phyloP scores from a whole-genome alignment of 2,888 invertebrate species.

The Sarcophaga rosellei region DNA sequence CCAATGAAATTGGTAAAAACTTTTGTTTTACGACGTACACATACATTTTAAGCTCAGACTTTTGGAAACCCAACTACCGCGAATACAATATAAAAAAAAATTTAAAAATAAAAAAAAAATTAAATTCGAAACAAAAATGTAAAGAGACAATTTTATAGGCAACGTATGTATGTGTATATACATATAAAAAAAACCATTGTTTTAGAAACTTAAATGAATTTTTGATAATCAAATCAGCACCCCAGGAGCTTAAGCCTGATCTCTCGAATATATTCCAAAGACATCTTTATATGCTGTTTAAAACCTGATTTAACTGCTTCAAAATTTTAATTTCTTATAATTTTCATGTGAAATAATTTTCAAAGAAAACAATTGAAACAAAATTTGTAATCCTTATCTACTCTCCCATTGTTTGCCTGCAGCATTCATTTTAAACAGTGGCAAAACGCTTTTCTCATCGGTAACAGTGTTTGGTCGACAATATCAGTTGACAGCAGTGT shows the following conservation, averaged over 20 bases:
- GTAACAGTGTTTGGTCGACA: constrained; percentile 5
- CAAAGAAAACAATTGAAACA: too few relatives aligned
- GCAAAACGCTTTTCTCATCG: constrained; percentile 36
- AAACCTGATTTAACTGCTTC: too few relatives aligned
- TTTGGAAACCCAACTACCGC: constrained; percentile 2
- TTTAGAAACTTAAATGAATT: too few relatives aligned
- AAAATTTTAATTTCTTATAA: too few relatives aligned
- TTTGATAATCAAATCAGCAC: too few relatives aligned
- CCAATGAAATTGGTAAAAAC: constrained; percentile 10
- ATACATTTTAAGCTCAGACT: constrained; percentile 10
- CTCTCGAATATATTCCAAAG: too few relatives aligned
- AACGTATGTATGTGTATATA: too few relatives aligned
- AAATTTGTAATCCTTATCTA: too few relatives aligned
- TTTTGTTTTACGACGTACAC: constrained; percentile 11
- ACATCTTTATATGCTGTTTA: too few relatives aligned
- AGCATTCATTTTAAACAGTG: constrained; percentile 26
- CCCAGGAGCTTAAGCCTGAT: too few relatives aligned
- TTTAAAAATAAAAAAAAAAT: background rate
- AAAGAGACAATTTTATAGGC: background rate
- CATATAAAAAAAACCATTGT: too few relatives aligned
- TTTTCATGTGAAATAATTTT: too few relatives aligned
- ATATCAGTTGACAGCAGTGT: constrained; percentile 49
- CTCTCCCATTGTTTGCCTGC: constrained; percentile 23
- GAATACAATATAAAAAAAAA: constrained; percentile 1
- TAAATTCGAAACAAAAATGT: background rate